These are phyloP conservation scores for Pseudopipra pipra DNA, from an alignment of 2,113 vertebrate genomes.

Conservation along the genomic window DNA sequence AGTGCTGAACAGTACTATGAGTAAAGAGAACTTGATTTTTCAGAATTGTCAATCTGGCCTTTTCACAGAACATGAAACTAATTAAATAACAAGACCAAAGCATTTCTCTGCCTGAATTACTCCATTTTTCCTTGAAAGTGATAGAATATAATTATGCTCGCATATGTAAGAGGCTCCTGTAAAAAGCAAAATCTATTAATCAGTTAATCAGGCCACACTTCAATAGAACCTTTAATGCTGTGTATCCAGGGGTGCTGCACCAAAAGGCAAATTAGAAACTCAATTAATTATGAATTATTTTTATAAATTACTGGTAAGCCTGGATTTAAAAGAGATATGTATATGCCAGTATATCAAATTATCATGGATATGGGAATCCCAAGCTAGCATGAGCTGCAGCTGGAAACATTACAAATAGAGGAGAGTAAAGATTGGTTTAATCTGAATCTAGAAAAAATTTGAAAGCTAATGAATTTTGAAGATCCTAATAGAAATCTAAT, in stretches of 20 bases:
- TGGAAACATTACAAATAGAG: not conserved
- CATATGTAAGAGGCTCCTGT: not conserved
- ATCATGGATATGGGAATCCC: not conserved
- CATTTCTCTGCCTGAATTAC: not conserved
- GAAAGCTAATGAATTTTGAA: not conserved
- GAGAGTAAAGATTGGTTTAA: not conserved
- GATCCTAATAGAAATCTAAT: not conserved
- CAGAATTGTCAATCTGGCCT: not conserved
- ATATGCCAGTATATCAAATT: not conserved
- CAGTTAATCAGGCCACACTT: not conserved
- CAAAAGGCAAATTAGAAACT: slow-evolving; percentile 50
- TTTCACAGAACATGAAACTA: slow-evolving; percentile 24
- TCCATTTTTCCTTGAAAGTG: not conserved
- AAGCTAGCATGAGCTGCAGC: not conserved
- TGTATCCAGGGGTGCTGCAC: not conserved
- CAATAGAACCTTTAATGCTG: slow-evolving; percentile 7
- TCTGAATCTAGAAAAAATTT: slow-evolving; percentile 9
- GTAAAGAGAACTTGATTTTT: not conserved
- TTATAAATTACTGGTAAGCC: slow-evolving; percentile 17
- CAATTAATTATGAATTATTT: slow-evolving; percentile 51
- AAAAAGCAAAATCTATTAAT: slow-evolving; percentile 4
- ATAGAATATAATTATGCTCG: slow-evolving; percentile 20
- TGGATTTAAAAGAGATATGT: slow-evolving; percentile 20
- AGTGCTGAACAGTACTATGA: not conserved
- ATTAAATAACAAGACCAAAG: slow-evolving; percentile 30